These are phyloP conservation scores for Oryzias celebensis DNA, from an alignment of 2,113 vertebrate genomes.

Conservation along the genomic window DNA sequence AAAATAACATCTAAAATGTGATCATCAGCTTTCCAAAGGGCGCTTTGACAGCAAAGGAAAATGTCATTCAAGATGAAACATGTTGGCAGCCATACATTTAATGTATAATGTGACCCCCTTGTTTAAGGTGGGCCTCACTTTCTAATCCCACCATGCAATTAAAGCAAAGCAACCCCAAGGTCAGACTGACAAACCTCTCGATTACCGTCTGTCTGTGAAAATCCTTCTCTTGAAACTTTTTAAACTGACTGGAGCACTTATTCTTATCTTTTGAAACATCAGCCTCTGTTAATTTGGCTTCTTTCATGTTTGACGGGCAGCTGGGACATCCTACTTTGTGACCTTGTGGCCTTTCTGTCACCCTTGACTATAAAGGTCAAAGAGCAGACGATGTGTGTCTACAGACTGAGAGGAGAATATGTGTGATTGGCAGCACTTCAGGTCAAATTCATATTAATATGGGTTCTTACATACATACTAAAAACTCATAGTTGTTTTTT, in stretches of 20 bases:
- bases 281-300: constrained; percentile 46
- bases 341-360: constrained; percentile 60
- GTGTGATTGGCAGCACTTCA: constrained; percentile 25
- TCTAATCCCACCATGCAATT: constrained; percentile 58
- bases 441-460: constrained; percentile 13
- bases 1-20: constrained; percentile 53
- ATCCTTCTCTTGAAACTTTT: constrained; percentile 47
- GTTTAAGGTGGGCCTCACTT: constrained; percentile 38
- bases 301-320: constrained; percentile 75
- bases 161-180: constrained; percentile 59
- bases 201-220: constrained; percentile 68
- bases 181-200: constrained; percentile 68
- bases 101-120: constrained; percentile 64
- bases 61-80: constrained; percentile 65
- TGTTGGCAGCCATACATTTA: constrained; percentile 60
- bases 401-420: constrained; percentile 3
- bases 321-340: constrained; percentile 64
- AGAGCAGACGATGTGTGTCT: constrained; percentile 29
- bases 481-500: constrained; percentile 1
- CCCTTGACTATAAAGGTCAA: constrained; percentile 64
- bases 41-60: constrained; percentile 50
- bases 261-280: constrained; percentile 59
- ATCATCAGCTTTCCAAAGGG: constrained; percentile 65
- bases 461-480: constrained; percentile 1
- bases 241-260: constrained; percentile 60